Evolutionary conservation across 2,113 vertebrate species (phyloP), one percentile per base, ranked within the genome.

Genomic region (Oncorhynchus gorbuscha): DNA sequence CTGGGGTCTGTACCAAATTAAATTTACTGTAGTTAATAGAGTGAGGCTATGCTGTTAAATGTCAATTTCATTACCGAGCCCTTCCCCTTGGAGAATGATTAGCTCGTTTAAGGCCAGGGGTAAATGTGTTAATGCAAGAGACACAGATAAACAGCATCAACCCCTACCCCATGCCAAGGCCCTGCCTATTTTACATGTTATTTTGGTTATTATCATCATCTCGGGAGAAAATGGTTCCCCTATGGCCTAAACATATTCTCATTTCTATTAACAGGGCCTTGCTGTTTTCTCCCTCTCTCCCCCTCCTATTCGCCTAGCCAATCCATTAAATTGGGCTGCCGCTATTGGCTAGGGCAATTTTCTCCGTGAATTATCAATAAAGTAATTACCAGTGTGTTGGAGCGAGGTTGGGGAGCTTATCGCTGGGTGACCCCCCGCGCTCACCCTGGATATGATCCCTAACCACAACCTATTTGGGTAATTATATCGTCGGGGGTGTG

Each of bases 11-110:
- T 84, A 83, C 90, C 89, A 94, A 94, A 94, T 94, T 92, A 91
- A 92, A 93, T 94, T 91, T 92, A 93, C 91, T 92, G 92, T 92
- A 93, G 93, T 93, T 94, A 94, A 94, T 93, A 94, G 91, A 94
- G 91, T 93, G 92, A 91, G 91, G 87, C 90, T 88, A 88, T 91
- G 92, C 90, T 92, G 89, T 89, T 94, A 93, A 93, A 94, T 93
- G 93, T 93, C 93, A 94, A 92, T 93, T 94, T 94, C 91, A 92
- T 93, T 92, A 94, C 91, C 90, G 93, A 91, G 92, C 87, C 92
- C 88, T 92, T 93, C 90, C 92, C 92, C 93, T 94, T 89, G 85
- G 92, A 94, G 92, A 93, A 93, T 92, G 91, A 94, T 93, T 92
- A 93, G 88, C 92, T 92, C 86, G 93, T 93, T 93, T 94, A 90